phyloP scores from a whole-genome alignment of 2,113 vertebrate genomes.

The Pachycephala philippinensis region DNA sequence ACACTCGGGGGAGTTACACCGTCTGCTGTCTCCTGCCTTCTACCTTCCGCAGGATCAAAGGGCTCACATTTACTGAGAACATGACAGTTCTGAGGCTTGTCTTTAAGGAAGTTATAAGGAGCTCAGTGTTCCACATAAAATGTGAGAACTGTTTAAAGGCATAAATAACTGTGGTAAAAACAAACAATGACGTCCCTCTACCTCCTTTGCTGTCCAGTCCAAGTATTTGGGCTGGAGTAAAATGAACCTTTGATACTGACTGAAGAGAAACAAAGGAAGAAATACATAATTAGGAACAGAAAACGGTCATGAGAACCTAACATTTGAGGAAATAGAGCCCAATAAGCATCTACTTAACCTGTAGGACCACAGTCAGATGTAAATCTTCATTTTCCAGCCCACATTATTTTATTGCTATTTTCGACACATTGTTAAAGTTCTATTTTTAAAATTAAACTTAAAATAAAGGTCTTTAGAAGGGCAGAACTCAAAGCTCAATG shows the following conservation, averaged over 20 bases:
- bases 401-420: background rate
- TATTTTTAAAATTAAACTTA: background rate
- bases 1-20: background rate
- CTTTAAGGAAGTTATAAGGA: background rate
- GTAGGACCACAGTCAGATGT: background rate
- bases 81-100: background rate
- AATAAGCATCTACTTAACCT: background rate
- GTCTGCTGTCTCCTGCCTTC: background rate
- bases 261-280: background rate
- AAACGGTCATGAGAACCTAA: background rate
- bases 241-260: background rate
- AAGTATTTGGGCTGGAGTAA: background rate
- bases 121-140: background rate
- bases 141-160: background rate
- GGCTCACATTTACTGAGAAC: background rate
- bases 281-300: background rate
- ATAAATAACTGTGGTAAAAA: background rate
- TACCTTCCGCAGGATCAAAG: background rate
- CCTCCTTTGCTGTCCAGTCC: background rate
- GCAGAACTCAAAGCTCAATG: background rate
- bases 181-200: background rate
- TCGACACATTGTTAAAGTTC: background rate
- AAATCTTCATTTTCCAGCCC: background rate
- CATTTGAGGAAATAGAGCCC: background rate
- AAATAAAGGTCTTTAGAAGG: background rate